These are phyloP conservation scores for Thermophis baileyi DNA, from an alignment of 2,113 vertebrate genomes.

Conservation along the genomic window DNA sequence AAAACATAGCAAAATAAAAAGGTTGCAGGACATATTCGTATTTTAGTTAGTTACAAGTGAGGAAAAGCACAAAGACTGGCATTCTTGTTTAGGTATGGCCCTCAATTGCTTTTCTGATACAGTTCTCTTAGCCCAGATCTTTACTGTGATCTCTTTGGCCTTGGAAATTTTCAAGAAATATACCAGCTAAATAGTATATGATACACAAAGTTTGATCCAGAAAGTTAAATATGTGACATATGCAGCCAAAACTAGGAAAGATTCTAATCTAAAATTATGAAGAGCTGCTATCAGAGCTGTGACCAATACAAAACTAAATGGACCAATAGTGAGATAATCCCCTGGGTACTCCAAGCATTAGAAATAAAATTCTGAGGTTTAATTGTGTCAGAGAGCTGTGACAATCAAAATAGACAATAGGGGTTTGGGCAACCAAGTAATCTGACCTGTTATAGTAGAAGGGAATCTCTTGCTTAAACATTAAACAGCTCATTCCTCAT, in stretches of 20 bases:
- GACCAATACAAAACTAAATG: not conserved
- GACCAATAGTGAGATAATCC: not conserved
- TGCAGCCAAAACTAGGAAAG: not conserved
- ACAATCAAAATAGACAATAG: not conserved
- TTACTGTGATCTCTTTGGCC: not conserved
- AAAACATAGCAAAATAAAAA: not conserved
- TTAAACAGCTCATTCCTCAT: not conserved
- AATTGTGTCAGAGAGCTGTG: not conserved
- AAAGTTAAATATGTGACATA: not conserved
- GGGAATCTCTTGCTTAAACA: not conserved
- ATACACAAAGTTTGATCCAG: not conserved
- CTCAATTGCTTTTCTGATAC: not conserved
- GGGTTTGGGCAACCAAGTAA: not conserved
- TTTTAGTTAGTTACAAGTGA: not conserved
- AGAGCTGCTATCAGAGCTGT: not conserved
- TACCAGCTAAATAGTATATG: not conserved
- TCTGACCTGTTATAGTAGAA: not conserved
- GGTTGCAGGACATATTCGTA: not conserved
- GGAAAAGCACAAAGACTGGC: not conserved
- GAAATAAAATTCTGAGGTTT: not conserved
- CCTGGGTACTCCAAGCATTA: not conserved
- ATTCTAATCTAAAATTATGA: not conserved
- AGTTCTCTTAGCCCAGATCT: not conserved
- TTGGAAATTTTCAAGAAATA: not conserved
- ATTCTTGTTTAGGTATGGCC: not conserved